phyloP scores from a whole-genome alignment of 2,888 invertebrate genomes.

The Ischnura elegans region DNA sequence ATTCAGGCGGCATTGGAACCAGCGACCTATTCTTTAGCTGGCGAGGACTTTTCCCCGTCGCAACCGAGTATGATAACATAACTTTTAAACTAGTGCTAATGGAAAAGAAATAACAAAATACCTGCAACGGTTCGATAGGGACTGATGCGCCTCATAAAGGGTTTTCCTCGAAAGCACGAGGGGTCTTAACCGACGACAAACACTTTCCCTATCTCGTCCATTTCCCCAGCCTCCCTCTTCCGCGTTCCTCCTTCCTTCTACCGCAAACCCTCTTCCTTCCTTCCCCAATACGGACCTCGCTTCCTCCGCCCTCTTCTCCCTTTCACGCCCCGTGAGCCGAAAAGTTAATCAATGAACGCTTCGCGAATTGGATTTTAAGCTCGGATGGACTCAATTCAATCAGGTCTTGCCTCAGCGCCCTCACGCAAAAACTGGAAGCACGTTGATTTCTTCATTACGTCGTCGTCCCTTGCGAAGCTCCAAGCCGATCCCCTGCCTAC shows the following conservation, averaged over 20 bases:
- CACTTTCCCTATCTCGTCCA: not conserved
- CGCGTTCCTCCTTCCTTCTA: not conserved
- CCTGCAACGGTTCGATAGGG: no score
- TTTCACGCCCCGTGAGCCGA: conserved; percentile 53
- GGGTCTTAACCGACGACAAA: not conserved
- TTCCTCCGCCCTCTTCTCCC: no score
- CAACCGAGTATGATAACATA: no score
- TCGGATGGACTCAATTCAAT: conserved; percentile 63
- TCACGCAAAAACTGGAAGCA: conserved; percentile 58
- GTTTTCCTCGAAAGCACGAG: not conserved
- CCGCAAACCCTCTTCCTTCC: not conserved
- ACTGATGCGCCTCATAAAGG: not conserved
- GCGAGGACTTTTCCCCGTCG: no score
- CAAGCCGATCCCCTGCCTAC: no score
- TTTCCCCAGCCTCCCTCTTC: not conserved
- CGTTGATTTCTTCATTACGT: conserved; percentile 59
- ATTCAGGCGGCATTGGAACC: no score
- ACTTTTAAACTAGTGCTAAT: no score
- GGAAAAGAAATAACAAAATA: no score
- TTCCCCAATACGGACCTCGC: conserved; percentile 50
- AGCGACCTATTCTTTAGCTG: no score
- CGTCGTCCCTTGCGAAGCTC: conserved; percentile 14
- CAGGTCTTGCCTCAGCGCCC: conserved; percentile 36
- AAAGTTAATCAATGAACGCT: conserved; percentile 58
- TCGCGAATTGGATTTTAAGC: conserved; percentile 64